phyloP scores from a whole-genome alignment of 2,888 invertebrate genomes.

The Lithophane ornitopus region DNA sequence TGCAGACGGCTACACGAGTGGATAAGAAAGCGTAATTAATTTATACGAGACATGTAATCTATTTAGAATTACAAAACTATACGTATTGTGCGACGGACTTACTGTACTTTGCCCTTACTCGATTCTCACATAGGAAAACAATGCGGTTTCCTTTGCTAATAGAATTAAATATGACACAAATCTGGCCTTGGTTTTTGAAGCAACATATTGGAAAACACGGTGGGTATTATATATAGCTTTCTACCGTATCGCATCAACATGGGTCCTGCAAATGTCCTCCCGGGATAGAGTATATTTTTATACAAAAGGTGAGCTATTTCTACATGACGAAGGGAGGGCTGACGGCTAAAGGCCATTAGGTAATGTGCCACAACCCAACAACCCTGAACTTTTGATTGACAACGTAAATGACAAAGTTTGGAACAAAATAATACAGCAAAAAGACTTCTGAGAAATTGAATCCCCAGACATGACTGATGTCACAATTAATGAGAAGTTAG shows the following conservation, averaged over 20 bases:
- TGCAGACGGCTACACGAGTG: conserved; percentile 6
- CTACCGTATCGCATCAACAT: conserved; percentile 4
- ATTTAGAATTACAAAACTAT: conserved; percentile 33
- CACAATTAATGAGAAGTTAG: conserved; percentile 25
- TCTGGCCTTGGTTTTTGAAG: conserved; percentile 11
- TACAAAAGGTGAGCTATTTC: conserved; percentile 79
- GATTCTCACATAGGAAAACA: conserved; percentile 4
- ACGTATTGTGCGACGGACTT: conserved; percentile 7
- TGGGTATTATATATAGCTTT: background rate
- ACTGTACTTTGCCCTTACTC: conserved; percentile 20
- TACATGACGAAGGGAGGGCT: conserved; percentile 77
- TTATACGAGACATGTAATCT: conserved; percentile 31
- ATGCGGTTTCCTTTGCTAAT: conserved; percentile 2
- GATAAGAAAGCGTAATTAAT: conserved; percentile 49
- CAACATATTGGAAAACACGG: conserved; percentile 11
- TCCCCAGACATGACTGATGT: conserved; percentile 27
- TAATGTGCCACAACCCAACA: conserved; percentile 67
- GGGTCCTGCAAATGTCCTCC: conserved; percentile 28
- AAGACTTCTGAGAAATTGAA: conserved; percentile 38
- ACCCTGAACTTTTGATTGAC: conserved; percentile 82
- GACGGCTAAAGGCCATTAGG: conserved; percentile 77
- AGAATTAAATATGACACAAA: conserved; percentile 24
- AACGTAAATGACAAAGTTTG: conserved; percentile 77
- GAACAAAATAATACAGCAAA: conserved; percentile 63
- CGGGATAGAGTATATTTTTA: conserved; percentile 53